Base-by-base conservation (phyloP, 2,888 invertebrate species). In the Leistus spinibarbis region DNA sequence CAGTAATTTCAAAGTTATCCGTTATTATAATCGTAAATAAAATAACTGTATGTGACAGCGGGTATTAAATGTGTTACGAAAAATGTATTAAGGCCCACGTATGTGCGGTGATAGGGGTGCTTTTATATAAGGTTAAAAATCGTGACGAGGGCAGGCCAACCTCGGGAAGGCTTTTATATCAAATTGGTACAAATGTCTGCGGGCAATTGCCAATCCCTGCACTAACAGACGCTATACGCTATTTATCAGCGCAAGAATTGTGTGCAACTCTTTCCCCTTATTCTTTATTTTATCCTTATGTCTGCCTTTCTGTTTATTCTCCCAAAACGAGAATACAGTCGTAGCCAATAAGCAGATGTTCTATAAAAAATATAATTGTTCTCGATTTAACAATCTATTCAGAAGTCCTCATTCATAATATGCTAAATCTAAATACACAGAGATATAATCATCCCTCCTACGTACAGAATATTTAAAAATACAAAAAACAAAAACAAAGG, bases 131-230 rank as follows among this genome's bases (percentile, higher is more conserved):
- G 60, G 69, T 69, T 69, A 69, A 69, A 69, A 69, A 69, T 40
- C 62, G 17, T 60, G 19, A 24, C 10, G 57, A 20, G 24, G 54
- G 69, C 24, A 27, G 5, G 24, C 57, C 57, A n/a, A n/a, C n/a
- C n/a, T n/a, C 20, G 57, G 57, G 13, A 57, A 63, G n/a, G 16
- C 70, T 40, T 53, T 70, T 69, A 53, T 67, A 54, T 19, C 53
- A 62, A 70, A 70, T 70, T 70, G 70, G 70, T 70, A 70, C 70
- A 70, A 70, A 70, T 70, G 70, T 22, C 70, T 2, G 13, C 22
- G 62, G 63, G 53, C 70, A 70, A 70, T 70, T 62, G 70, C 27
- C 70, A 62, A 62, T 70, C 62, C 62, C 63, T 16, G 22, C 20
- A 22, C 19, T 67, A 27, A 54, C 67, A 67, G 54, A 67, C 67